Conservation (phyloP, 2,113 vertebrate genomes). For the Ochotona princeps region DNA sequence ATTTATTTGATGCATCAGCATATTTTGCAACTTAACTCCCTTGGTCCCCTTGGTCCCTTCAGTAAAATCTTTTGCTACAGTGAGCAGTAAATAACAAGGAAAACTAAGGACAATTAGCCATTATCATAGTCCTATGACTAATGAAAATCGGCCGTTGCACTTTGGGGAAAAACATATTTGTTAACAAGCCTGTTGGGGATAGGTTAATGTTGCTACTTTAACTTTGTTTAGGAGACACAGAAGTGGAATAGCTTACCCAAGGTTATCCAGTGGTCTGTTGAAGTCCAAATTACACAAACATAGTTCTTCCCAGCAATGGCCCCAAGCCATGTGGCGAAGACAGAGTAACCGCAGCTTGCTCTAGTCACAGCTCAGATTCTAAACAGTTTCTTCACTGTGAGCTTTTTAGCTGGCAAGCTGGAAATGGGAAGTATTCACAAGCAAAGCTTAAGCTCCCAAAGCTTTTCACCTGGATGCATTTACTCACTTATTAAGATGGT, state of each 20-base stretch:
- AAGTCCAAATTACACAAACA: background rate
- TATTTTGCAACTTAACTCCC: conserved; percentile 41
- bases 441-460: background rate
- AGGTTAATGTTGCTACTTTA: conserved; percentile 67
- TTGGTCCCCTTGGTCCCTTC: conserved; percentile 27
- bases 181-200: conserved; percentile 64
- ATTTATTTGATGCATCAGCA: conserved; percentile 67
- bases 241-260: conserved; percentile 53
- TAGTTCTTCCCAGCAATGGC: background rate
- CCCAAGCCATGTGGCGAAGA: background rate
- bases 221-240: conserved; percentile 59
- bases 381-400: background rate
- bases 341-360: background rate
- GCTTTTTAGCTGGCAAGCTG: background rate
- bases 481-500: background rate
- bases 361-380: background rate
- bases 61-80: conserved; percentile 66
- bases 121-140: conserved; percentile 76
- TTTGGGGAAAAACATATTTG: conserved; percentile 69
- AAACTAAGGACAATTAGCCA: conserved; percentile 73
- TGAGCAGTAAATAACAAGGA: conserved; percentile 77
- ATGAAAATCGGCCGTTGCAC: conserved; percentile 71
- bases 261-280: conserved; percentile 22
- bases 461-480: background rate
- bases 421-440: background rate